Evolutionary conservation across 2,797 vertebrate species (phyloP), one percentile per base, ranked within the genome.

Genomic region (Tiaroga cobitis): DNA sequence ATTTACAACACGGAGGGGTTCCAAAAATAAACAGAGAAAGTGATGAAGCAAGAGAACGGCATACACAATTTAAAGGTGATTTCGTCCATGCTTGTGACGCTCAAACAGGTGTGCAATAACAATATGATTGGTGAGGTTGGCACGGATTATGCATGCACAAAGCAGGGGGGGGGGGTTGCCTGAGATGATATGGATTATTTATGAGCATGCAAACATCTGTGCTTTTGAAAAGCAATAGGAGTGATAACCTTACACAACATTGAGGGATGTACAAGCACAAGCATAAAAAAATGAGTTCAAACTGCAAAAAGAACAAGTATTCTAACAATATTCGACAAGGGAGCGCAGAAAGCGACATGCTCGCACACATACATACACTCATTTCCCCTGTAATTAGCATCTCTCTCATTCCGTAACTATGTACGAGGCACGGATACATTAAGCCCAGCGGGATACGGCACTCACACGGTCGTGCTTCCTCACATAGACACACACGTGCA

Each of bases 331-430:
- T 79, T 61, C 56, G 13, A 70, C 29, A 63, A n/a, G 21, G 69
- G 37, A 69, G 46, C 10, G 15, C 11, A 59, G 11, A n/a, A 72
- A 63, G 15, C 13, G 29, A 21, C 80, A 77, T 34, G 39, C 78
- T 43, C 26, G 9, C 74, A 37, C 80, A 61, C 76, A 83, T 65
- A 37, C 80, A 8, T 65, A 37, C 80, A 8, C 8, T 19, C 68
- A 65, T 49, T 59, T 41, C 43, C 78, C 63, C 75, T 75, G 49
- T 75, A 87, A 87, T 87, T 84, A 80, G 59, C 82, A 81, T 56
- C 69, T 56, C 69, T 59, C 77, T 76, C 80, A 77, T 81, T 70
- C 51, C 26, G 51, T 65, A 76, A 74, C 77, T 80, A 34, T 13
- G 54, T 80, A 85, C 4, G 8, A 80, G 43, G 41, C 79, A 81